Evolutionary conservation across 2,113 vertebrate genomes (phyloP).

Genomic region (Poeciliopsis occidentalis): DNA sequence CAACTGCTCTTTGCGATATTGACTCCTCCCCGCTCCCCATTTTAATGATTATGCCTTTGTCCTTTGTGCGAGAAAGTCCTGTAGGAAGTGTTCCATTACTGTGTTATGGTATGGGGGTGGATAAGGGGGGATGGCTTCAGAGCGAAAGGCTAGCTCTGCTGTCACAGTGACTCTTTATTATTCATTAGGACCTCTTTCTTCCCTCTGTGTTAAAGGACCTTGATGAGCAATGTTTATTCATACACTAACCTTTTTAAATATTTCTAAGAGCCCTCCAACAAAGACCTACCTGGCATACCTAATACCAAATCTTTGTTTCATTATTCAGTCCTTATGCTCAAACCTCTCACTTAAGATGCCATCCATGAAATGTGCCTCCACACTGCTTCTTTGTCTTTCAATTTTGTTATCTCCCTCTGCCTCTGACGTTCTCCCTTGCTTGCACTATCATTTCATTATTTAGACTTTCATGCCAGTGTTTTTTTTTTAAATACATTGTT

Average conservation of each 20-base stretch:
- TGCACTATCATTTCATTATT: constrained; percentile 59
- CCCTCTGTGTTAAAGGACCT: constrained; percentile 90
- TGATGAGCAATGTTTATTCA: constrained; percentile 99
- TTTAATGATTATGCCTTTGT: constrained; percentile 92
- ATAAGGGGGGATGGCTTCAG: constrained; percentile 1
- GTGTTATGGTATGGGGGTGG: constrained; percentile 32
- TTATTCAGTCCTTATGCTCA: constrained; percentile 91
- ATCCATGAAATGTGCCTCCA: constrained; percentile 87
- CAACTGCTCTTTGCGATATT: constrained; percentile 85
- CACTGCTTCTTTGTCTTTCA: constrained; percentile 69
- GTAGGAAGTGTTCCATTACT: constrained; percentile 83
- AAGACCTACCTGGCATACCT: constrained; percentile 93
- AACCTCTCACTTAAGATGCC: constrained; percentile 90
- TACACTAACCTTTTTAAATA: constrained; percentile 99
- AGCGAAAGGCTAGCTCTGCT: constrained; percentile 74
- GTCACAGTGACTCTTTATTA: constrained; percentile 93
- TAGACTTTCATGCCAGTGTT: constrained; percentile 27
- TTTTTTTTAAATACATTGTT: constrained; percentile 26
- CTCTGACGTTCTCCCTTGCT: constrained; percentile 24
- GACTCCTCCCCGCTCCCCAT: constrained; percentile 79
- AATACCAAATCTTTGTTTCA: constrained; percentile 94
- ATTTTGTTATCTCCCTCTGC: constrained; percentile 36
- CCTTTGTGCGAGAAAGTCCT: constrained; percentile 77
- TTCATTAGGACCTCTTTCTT: constrained; percentile 93
- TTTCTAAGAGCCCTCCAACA: constrained; percentile 94